Base-by-base conservation (phyloP, 2,113 vertebrate genomes). In the Gopherus flavomarginatus region DNA sequence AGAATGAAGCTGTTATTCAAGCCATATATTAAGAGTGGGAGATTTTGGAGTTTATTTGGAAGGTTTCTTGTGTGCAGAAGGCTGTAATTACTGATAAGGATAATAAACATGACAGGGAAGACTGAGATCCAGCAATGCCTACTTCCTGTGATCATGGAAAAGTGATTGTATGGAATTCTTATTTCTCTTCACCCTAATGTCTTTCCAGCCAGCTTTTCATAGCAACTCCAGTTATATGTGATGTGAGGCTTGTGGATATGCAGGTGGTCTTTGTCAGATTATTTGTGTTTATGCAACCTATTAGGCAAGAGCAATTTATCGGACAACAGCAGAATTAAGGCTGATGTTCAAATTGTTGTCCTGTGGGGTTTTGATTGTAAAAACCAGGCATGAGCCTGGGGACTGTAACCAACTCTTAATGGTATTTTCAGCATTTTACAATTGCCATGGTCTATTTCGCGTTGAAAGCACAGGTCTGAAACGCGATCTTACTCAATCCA, bases 61-160 rank as follows among this genome's bases (percentile, higher is more conserved):
- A 56, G 54, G 54, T 56, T 56, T 56, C 22, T 6, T 31, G 22
- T 0, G 0, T 10, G 49, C 22, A 29, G 56, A 0, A 0, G 62
- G 83, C 59, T 88, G 13, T 31, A 38, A 80, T 80, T 83, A 56
- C 50, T 72, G 42, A 88, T 26, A 52, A 77, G 87, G 31, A 59
- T 2, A 24, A 44, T 86, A 81, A 94, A 72, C 29, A 79, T 90
- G 42, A 75, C 82, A 75, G 62, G 13, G 17, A 95, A 84, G 86
- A 95, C 44, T 59, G 38, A 57, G 75, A 81, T 17, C 14, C 81
- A 85, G 81, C 56, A n/a, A 65, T 65, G 27, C 14, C 59, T 56
- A 9, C 54, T 56, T 56, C 24, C 24, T 31, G 59, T 29, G 27
- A 65, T 62, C 59, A 11, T 29, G 59, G 59, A 24, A 65, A 35